Base-by-base conservation (phyloP, 2,888 invertebrate species). In the Protophormia terraenovae region DNA sequence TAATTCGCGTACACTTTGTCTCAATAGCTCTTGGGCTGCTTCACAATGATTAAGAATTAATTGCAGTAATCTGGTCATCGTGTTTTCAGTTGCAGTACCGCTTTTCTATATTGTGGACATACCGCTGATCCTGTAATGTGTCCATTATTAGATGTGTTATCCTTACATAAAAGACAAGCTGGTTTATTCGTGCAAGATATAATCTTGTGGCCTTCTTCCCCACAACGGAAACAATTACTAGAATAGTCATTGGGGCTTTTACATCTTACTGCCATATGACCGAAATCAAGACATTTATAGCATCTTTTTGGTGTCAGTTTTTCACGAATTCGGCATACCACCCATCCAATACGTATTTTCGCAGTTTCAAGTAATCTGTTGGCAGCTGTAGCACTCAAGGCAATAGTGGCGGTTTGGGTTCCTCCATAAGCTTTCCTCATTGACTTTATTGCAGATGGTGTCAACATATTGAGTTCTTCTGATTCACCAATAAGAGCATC, bases 251-350 rank as follows among this genome's bases (percentile, higher is more conserved):
- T 4, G 3, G n/a, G 14, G n/a, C 29, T 60, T 1, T 19, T 22
- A n/a, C 73, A 73, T 5, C 29, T 60, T 5, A 6, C 12, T 1
- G 73, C 60, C 3, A 7, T 19, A 3, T 73, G 73, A 3, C 60
- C 73, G 16, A 58, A 73, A 12, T 76, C 41, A 14, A 76, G 38
- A 14, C 66, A 76, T 27, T 76, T 76, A 10, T 64, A 76, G 38
- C 76, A 76, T 38, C 53, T 50, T 35, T n/a, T 64, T 35, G 66
- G 76, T 3, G 3, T 3, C 0, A 55, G 10, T 35, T 66, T 76
- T 5, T 50, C 27, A 0, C 53, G 64, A 6, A 76, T 41, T 24
- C 55, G 24, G 27, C 66, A 66, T 10, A 66, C 7, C 1, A 53
- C 66, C 55, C 64, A 64, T 6, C 38, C 55, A n/a, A 60, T 29